These are phyloP conservation scores for Crocallis elinguaria DNA, from an alignment of 2,888 invertebrate genomes.

Conservation along the genomic window DNA sequence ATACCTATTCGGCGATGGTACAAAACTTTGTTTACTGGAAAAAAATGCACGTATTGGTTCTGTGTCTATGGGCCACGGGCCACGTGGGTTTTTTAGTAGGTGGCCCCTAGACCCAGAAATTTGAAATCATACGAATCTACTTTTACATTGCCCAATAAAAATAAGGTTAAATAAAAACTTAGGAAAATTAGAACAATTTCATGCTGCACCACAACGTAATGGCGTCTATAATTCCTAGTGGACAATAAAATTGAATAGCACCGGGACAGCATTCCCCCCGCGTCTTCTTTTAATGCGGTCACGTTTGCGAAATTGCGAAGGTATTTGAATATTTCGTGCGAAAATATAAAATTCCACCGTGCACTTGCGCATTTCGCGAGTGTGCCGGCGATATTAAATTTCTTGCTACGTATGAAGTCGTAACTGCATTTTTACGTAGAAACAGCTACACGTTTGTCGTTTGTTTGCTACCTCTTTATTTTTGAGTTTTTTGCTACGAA, in stretches of 20 bases:
- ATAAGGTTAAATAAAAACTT: too few species aligned
- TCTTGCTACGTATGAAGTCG: slow-evolving; percentile 22
- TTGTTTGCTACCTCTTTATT: neutral
- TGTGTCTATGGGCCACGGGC: too few species aligned
- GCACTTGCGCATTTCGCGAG: slow-evolving; percentile 10
- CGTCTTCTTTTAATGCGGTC: slow-evolving; percentile 35
- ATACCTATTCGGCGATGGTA: too few species aligned
- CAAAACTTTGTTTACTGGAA: too few species aligned
- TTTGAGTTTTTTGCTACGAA: neutral
- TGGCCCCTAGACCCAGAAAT: too few species aligned
- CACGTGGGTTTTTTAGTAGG: too few species aligned
- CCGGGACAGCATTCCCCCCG: slow-evolving; percentile 21
- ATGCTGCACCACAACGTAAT: slow-evolving; percentile 18
- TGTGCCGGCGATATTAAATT: slow-evolving; percentile 24
- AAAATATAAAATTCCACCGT: slow-evolving; percentile 42
- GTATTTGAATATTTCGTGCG: slow-evolving; percentile 48
- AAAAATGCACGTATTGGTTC: too few species aligned
- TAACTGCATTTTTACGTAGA: neutral
- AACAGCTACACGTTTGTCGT: neutral
- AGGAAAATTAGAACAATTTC: neutral
- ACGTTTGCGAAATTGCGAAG: slow-evolving; percentile 42
- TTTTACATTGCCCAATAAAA: too few species aligned
- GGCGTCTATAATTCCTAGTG: slow-evolving; percentile 15
- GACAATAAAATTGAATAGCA: slow-evolving; percentile 38
- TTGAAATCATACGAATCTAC: too few species aligned